Conservation (phyloP, 2,888 invertebrate species). For the Thysanoteuthis rhombus region DNA sequence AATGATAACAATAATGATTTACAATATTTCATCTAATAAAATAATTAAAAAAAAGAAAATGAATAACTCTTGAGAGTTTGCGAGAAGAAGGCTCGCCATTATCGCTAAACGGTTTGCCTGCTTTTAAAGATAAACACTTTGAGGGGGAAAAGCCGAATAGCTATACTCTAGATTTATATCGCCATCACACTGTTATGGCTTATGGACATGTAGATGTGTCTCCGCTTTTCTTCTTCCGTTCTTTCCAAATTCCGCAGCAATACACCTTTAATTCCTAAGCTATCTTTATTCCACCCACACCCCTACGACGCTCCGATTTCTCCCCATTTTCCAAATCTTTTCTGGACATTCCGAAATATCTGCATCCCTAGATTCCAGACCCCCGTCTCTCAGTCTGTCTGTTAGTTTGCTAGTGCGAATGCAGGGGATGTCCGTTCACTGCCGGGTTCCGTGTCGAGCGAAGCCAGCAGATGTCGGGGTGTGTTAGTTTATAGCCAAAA, state of each 20-base stretch:
- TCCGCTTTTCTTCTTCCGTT: background rate
- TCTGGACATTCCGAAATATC: background rate
- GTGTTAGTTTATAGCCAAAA: constrained; percentile 18
- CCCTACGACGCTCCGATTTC: background rate
- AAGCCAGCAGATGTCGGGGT: constrained; percentile 21
- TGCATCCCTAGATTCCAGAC: background rate
- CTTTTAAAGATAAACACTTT: background rate
- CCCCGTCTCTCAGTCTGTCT: background rate
- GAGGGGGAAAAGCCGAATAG: background rate
- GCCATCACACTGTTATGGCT: background rate
- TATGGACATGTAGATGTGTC: background rate
- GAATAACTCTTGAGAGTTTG: background rate
- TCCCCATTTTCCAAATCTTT: background rate
- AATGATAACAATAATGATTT: no score
- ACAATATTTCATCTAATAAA: no score
- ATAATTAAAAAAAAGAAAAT: no score
- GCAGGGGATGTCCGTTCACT: background rate
- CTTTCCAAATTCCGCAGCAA: background rate
- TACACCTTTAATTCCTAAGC: background rate
- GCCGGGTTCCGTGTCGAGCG: background rate
- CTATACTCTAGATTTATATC: background rate
- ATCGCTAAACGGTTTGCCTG: background rate
- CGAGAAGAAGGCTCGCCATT: background rate
- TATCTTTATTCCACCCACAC: background rate
- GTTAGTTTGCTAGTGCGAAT: background rate